Conservation (phyloP, 2,113 vertebrate species). For the Propithecus coquereli region DNA sequence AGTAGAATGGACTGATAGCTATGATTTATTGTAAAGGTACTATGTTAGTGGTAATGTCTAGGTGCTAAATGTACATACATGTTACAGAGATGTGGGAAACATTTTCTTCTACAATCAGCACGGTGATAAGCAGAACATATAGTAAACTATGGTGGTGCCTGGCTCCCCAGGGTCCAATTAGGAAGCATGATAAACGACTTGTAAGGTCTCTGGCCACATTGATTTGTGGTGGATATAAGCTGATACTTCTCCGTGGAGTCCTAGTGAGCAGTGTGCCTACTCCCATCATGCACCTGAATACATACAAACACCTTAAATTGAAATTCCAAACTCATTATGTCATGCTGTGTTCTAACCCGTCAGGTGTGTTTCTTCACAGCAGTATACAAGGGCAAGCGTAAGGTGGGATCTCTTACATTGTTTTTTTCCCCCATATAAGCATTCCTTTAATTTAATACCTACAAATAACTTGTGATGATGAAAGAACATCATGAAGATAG, state of each 20-base stretch:
- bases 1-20: background rate
- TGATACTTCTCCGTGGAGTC: conserved; percentile 20
- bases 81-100: background rate
- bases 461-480: conserved; percentile 37
- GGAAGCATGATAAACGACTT: conserved; percentile 54
- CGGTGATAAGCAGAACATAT: background rate
- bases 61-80: background rate
- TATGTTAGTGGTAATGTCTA: background rate
- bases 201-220: conserved; percentile 9
- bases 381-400: background rate
- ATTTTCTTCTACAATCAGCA: background rate
- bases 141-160: background rate
- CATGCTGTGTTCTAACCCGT: conserved; percentile 36
- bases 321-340: conserved; percentile 58
- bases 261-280: background rate
- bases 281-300: conserved; percentile 28
- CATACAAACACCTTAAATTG: conserved; percentile 42
- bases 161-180: conserved; percentile 55
- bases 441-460: conserved; percentile 43
- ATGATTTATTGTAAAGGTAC: background rate
- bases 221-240: conserved; percentile 25
- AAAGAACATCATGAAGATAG: conserved; percentile 5
- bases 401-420: background rate
- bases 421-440: background rate
- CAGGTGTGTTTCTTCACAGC: conserved; percentile 61